Conservation (phyloP, 2,113 vertebrate species). For the Mastomys natalensis region DNA sequence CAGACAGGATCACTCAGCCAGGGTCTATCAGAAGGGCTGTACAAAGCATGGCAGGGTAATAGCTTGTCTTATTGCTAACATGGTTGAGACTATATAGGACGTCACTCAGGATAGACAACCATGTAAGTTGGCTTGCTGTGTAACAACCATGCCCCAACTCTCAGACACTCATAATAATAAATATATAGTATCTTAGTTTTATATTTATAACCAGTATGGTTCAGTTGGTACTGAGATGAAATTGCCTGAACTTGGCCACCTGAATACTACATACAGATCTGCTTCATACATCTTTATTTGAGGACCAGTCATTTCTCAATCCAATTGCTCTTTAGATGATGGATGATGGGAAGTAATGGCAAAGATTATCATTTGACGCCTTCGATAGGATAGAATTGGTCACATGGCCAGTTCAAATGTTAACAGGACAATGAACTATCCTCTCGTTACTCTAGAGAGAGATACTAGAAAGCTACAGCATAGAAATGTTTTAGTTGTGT, state of each 20-base stretch:
- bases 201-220: not conserved
- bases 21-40: not conserved
- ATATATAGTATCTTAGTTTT: not conserved
- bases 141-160: not conserved
- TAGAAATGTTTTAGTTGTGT: not conserved
- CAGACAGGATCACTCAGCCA: not conserved
- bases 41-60: not conserved
- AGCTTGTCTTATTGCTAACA: not conserved
- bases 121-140: not conserved
- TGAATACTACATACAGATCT: not conserved
- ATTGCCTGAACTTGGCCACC: not conserved
- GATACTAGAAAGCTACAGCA: not conserved
- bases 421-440: not conserved
- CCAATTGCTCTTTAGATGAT: not conserved
- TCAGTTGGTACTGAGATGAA: not conserved
- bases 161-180: not conserved
- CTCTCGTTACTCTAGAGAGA: not conserved
- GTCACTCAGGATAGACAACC: not conserved
- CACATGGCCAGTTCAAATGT: not conserved
- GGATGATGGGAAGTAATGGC: not conserved
- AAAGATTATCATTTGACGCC: not conserved
- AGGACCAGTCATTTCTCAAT: not conserved
- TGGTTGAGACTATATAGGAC: not conserved
- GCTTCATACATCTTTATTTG: slow-evolving; percentile 20
- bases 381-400: not conserved